Evolutionary conservation across 1,140 invertebrate genomes (phyloP).

Genomic region (Cydia pomonella): DNA sequence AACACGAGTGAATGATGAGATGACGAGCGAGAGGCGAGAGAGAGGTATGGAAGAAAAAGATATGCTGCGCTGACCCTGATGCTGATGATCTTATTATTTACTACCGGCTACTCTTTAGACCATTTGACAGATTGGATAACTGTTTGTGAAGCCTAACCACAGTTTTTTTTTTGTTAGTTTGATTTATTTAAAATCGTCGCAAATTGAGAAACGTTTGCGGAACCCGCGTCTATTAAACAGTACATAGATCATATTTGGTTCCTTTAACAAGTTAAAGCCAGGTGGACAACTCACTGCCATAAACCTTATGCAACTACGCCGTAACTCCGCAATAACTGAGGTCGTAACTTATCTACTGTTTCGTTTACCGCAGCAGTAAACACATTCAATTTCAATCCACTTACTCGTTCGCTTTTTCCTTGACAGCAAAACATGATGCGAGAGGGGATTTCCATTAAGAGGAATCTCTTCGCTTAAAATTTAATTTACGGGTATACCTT

Average conservation of each 20-base stretch:
- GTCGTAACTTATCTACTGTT: background rate
- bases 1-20: too few relatives aligned
- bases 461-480: slow-evolving; percentile 1
- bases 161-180: too few relatives aligned
- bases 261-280: background rate
- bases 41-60: too few relatives aligned
- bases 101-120: too few relatives aligned
- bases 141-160: too few relatives aligned
- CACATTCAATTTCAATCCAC: slow-evolving; percentile 18
- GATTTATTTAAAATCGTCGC: too few relatives aligned
- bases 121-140: too few relatives aligned
- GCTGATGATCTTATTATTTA: too few relatives aligned
- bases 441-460: background rate
- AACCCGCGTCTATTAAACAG: background rate
- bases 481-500: background rate
- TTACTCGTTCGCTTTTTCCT: background rate
- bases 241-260: background rate
- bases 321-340: background rate
- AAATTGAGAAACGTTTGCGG: background rate
- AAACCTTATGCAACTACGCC: background rate
- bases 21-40: too few relatives aligned
- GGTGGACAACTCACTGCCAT: background rate
- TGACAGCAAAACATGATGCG: slow-evolving; percentile 5
- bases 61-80: too few relatives aligned
- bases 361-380: background rate